phyloP scores from a whole-genome alignment of 2,113 vertebrate genomes.

The Lampris incognitus region DNA sequence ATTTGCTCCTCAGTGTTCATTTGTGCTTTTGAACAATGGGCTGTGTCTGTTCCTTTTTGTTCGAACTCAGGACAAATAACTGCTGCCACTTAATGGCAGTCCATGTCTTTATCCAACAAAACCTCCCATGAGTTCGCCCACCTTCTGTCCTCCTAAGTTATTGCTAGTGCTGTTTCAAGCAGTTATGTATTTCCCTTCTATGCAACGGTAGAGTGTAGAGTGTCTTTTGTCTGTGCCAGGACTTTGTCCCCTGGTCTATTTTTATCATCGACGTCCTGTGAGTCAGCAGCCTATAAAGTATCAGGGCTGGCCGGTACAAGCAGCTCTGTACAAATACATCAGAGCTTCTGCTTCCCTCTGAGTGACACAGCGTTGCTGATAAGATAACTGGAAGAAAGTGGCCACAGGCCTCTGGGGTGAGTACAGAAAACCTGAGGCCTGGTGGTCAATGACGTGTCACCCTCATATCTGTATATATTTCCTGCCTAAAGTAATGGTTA shows the following conservation, averaged over 20 bases:
- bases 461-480: background rate
- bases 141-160: background rate
- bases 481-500: no score
- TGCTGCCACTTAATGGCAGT: background rate
- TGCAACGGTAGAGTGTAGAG: background rate
- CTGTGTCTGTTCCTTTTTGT: background rate
- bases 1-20: no score
- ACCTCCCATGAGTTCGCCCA: no score
- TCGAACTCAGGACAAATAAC: background rate
- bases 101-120: background rate
- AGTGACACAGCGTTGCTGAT: background rate
- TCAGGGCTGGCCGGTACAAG: conserved; percentile 9
- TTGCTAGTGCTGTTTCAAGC: conserved; percentile 3
- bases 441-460: conserved; percentile 1
- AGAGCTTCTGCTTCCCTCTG: background rate
- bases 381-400: background rate
- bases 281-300: conserved; percentile 37
- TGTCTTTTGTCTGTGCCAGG: conserved; percentile 15
- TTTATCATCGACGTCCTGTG: conserved; percentile 31
- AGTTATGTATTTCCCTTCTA: background rate
- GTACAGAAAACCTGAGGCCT: background rate
- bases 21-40: conserved; percentile 21
- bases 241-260: conserved; percentile 55
- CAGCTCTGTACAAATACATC: conserved; percentile 3
- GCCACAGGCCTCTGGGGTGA: background rate